A percentile compares a stretch with the other conserved stretches of the same genome.
Conservation (phyloP, 2,888 invertebrate species). For the Chloroclysta siterata region DNA sequence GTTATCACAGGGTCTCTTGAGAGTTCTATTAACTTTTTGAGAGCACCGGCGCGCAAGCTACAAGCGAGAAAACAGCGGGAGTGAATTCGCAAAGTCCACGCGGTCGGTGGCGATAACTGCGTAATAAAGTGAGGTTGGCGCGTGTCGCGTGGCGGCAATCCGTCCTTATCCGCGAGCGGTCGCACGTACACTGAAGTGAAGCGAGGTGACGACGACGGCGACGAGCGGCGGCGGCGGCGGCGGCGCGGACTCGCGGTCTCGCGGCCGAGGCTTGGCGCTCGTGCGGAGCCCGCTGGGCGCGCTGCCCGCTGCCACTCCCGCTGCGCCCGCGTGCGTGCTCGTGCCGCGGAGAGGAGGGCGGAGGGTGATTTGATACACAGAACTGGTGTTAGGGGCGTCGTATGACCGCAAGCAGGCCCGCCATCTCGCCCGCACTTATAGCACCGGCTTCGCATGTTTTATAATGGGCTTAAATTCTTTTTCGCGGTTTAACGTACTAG, state of each 20-base stretch:
- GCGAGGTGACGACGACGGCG: slow-evolving; percentile 26
- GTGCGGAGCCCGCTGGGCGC: slow-evolving; percentile 48
- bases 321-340: slow-evolving; percentile 40
- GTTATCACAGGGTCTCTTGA: slow-evolving; percentile 65
- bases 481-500: slow-evolving; percentile 52
- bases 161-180: slow-evolving; percentile 76
- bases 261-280: slow-evolving; percentile 68
- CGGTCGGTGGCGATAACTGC: slow-evolving; percentile 78
- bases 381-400: slow-evolving; percentile 62
- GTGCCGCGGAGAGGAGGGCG: slow-evolving; percentile 50
- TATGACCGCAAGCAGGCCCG: slow-evolving; percentile 60
- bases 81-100: slow-evolving; percentile 70
- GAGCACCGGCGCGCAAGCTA: slow-evolving; percentile 39
- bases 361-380: slow-evolving; percentile 62
- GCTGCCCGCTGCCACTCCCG: slow-evolving; percentile 52
- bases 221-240: not conserved
- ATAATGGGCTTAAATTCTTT: slow-evolving; percentile 59
- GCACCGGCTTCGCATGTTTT: slow-evolving; percentile 43
- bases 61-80: slow-evolving; percentile 45
- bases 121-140: slow-evolving; percentile 73
- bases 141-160: slow-evolving; percentile 60
- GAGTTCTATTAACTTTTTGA: slow-evolving; percentile 43
- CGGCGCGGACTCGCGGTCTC: slow-evolving; percentile 7
- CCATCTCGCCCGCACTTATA: slow-evolving; percentile 59
- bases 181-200: slow-evolving; percentile 80